Conservation (phyloP, 1,140 invertebrate genomes). For the Drosophila leontia region DNA sequence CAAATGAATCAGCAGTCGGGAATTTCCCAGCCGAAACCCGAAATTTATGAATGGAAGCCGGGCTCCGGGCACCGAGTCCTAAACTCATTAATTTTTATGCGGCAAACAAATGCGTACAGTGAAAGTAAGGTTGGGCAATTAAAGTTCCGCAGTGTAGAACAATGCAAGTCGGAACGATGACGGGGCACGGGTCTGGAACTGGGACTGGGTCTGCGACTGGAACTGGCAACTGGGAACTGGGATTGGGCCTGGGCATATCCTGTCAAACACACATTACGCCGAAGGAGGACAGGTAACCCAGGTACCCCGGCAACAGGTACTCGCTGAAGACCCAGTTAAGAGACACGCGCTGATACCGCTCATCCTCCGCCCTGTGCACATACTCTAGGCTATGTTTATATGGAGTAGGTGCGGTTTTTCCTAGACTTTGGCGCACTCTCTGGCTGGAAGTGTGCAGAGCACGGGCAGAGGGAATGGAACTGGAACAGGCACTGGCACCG, state of each 20-base stretch:
- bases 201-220: neutral
- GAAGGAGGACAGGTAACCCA: constrained; percentile 50
- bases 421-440: constrained; percentile 54
- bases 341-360: constrained; percentile 71
- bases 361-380: constrained; percentile 22
- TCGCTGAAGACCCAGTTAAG: constrained; percentile 24
- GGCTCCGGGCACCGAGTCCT: constrained; percentile 10
- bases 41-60: constrained; percentile 69
- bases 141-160: constrained; percentile 51
- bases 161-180: constrained; percentile 53
- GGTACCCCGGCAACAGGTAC: constrained; percentile 57
- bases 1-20: constrained; percentile 46
- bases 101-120: constrained; percentile 57
- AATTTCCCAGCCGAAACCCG: constrained; percentile 38
- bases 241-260: constrained; percentile 61
- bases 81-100: constrained; percentile 75
- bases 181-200: constrained; percentile 24
- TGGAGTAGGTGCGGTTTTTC: constrained; percentile 62
- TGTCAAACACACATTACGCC: constrained; percentile 75
- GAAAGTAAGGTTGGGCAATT: constrained; percentile 73
- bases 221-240: constrained; percentile 6
- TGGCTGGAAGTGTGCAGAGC: constrained; percentile 23
- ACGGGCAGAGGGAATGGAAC: constrained; percentile 24
- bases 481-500: constrained; percentile 7
- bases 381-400: constrained; percentile 31